Evolutionary conservation across 2,797 vertebrate species (phyloP), one percentile per base, ranked within the genome.

Genomic region (Siniperca obscura): DNA sequence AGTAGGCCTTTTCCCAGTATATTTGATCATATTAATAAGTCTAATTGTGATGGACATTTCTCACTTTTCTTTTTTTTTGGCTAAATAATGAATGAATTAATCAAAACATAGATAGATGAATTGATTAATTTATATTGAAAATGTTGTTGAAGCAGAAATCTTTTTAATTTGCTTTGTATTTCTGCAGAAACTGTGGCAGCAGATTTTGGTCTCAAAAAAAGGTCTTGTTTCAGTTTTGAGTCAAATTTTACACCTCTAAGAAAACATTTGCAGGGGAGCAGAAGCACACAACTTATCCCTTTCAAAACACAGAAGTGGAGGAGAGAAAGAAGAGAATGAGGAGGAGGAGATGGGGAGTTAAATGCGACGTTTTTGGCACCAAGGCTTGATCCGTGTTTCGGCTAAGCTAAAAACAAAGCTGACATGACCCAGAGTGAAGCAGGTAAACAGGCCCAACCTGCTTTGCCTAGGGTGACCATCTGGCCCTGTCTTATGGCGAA

Each of bases 381-480:
- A 22, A 71, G 27, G 81, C 84, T 78, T 87, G 92, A 94, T 91
- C 79, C 83, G 88, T 94, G 93, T 94, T 94, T 94, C 78, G 69
- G 92, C 93, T 94, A 91, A 93, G 90, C 92, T 91, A 91, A 94
- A 92, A 94, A 92, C 87, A 86, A 94, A 93, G 91, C 90, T 94
- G 95, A 95, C 94, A 92, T 94, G 93, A 95, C 94, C 95, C 94
- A 89, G 89, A 94, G 91, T 92, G 92, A 90, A 92, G 93, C 93
- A 95, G 94, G 94, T 95, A 95, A 96, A 95, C 95, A 95, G 92
- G 93, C 92, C 87, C 93, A 95, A 93, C 93, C 94, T 94, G 94
- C 92, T 95, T 93, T 78, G 94, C 96, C 95, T 93, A 91, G 84
- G 95, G 95, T 95, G 93, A 93, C 95, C 95, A 96, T 95, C 94